Conservation (phyloP, 2,113 vertebrate genomes). For the Holacanthus passer region DNA sequence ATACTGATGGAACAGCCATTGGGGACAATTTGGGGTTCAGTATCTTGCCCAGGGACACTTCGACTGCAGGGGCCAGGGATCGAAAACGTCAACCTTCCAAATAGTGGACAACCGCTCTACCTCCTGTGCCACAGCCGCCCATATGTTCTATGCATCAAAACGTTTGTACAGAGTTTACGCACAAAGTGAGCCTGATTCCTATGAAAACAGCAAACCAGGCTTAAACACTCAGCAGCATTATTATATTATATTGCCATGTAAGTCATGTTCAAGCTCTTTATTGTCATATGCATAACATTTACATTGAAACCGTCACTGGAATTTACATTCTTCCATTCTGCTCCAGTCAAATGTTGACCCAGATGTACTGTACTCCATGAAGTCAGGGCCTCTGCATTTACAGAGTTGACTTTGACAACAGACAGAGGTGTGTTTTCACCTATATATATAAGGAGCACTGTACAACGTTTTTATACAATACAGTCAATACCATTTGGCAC, state of each 20-base stretch:
- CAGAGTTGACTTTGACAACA: neutral
- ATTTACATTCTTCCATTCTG: neutral
- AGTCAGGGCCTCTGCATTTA: neutral
- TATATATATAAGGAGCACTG: slow-evolving; percentile 20
- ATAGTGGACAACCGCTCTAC: too few species aligned
- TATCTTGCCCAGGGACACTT: too few species aligned
- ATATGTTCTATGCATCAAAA: too few species aligned
- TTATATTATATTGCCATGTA: neutral
- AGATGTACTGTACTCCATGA: neutral
- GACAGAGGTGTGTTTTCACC: too few species aligned
- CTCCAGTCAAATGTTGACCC: neutral
- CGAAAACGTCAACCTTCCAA: too few species aligned
- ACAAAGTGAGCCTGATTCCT: too few species aligned
- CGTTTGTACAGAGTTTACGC: too few species aligned
- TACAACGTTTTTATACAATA: slow-evolving; percentile 24
- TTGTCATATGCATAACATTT: neutral
- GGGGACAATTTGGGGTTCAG: too few species aligned
- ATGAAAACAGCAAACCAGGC: neutral
- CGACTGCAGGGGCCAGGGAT: too few species aligned
- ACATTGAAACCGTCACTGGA: neutral
- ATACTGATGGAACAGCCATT: too few species aligned
- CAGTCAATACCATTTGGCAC: neutral
- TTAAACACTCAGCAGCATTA: neutral
- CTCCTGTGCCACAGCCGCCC: too few species aligned
- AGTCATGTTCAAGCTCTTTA: neutral